phyloP scores from a whole-genome alignment of 1,140 invertebrate genomes.

The Lepeophtheirus salmonis region DNA sequence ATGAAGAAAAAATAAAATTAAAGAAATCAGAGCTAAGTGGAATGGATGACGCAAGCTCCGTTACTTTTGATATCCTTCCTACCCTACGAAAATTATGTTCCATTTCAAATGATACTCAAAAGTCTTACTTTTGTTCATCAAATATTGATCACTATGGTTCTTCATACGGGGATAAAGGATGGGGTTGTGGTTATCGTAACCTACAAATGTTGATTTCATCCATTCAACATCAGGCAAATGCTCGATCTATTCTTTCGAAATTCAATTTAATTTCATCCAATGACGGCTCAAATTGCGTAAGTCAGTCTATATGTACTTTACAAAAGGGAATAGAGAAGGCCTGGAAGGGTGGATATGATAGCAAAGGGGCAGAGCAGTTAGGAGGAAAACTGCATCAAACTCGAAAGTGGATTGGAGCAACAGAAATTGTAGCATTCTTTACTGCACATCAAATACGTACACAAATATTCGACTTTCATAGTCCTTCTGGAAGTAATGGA shows the following conservation, averaged over 20 bases:
- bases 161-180: conserved; percentile 66
- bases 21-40: conserved; percentile 51
- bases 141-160: conserved; percentile 59
- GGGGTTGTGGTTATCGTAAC: conserved; percentile 77
- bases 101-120: conserved; percentile 43
- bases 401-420: conserved; percentile 77
- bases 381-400: conserved; percentile 59
- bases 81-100: conserved; percentile 46
- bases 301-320: conserved; percentile 49
- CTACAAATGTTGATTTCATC: conserved; percentile 74
- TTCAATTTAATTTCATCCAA: too few relatives aligned
- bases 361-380: conserved; percentile 57
- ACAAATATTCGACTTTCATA: conserved; percentile 60
- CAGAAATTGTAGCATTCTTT: conserved; percentile 56
- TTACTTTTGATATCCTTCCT: conserved; percentile 47
- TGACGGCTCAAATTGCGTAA: conserved; percentile 35
- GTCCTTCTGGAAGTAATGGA: conserved; percentile 55
- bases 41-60: conserved; percentile 61
- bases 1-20: conserved; percentile 41
- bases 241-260: conserved; percentile 27
- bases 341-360: conserved; percentile 70
- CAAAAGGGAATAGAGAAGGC: conserved; percentile 65
- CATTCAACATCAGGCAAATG: conserved; percentile 46
- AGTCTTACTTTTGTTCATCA: conserved; percentile 38
- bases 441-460: conserved; percentile 54